These are phyloP conservation scores for Trematocara zebra DNA, from an alignment of 2,113 vertebrate species.

Conservation along the genomic window DNA sequence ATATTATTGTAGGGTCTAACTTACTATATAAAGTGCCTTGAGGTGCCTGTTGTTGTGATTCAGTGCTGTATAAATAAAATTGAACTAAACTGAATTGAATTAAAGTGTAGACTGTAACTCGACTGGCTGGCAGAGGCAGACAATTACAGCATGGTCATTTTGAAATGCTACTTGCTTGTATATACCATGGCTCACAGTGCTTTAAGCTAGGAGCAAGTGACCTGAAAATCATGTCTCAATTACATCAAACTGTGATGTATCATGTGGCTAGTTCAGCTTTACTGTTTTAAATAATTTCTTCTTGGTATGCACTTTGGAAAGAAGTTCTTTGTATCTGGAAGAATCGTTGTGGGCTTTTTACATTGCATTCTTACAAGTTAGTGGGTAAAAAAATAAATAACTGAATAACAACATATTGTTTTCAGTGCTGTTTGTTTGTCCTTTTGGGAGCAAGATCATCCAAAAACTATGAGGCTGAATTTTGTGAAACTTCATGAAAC, in stretches of 20 bases:
- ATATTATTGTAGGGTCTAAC: not conserved
- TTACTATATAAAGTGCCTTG: not conserved
- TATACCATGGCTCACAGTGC: not conserved
- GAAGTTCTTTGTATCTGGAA: not conserved
- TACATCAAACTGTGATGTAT: not conserved
- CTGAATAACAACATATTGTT: not conserved
- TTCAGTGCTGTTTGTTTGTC: not conserved
- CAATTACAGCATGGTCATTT: not conserved
- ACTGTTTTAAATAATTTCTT: not conserved
- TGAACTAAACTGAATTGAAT: not conserved
- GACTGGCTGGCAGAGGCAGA: not conserved
- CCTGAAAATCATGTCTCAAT: not conserved
- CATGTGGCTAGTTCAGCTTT: not conserved
- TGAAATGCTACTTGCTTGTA: not conserved
- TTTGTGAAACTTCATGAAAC: not conserved
- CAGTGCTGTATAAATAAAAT: not conserved
- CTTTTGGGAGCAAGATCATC: not conserved
- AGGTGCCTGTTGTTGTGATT: not conserved
- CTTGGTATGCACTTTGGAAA: not conserved
- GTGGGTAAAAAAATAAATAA: not conserved
- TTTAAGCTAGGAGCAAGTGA: not conserved
- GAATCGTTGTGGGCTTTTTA: not conserved
- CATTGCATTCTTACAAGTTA: not conserved
- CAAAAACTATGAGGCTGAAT: not conserved
- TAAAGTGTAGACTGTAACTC: not conserved